These are phyloP conservation scores for Prolemur simus DNA, from an alignment of 2,113 vertebrate genomes.

Conservation along the genomic window DNA sequence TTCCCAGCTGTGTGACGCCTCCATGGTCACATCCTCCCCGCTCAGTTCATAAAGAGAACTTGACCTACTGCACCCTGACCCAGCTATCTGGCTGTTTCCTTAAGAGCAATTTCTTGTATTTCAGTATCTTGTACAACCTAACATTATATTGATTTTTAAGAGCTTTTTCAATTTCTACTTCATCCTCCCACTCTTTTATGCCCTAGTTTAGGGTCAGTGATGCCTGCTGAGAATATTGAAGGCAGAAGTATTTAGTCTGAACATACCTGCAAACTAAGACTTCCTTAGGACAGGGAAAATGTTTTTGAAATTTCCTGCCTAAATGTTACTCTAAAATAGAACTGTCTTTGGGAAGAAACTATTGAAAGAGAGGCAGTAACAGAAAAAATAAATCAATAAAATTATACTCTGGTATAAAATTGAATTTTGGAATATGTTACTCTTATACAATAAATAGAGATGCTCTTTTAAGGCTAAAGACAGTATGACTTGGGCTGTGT, in stretches of 20 bases:
- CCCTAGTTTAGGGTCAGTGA: constrained; percentile 37
- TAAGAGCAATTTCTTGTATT: constrained; percentile 54
- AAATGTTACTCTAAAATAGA: neutral
- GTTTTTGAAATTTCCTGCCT: neutral
- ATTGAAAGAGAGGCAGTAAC: neutral
- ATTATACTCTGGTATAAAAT: neutral
- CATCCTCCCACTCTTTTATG: constrained; percentile 35
- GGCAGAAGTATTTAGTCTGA: constrained; percentile 46
- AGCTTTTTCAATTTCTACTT: constrained; percentile 60
- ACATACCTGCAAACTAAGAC: neutral
- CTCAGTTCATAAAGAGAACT: constrained; percentile 22
- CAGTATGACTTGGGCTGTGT: neutral
- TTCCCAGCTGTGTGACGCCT: neutral
- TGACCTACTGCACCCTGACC: constrained; percentile 18
- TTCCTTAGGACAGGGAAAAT: neutral
- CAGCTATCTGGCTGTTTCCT: constrained; percentile 32
- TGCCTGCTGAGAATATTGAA: constrained; percentile 31
- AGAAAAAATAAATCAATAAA: constrained; percentile 32
- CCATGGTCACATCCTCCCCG: neutral
- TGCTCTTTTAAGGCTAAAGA: neutral
- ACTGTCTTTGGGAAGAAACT: neutral
- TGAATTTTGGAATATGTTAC: neutral
- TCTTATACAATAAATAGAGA: neutral
- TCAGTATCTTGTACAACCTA: constrained; percentile 40
- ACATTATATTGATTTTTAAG: constrained; percentile 68